A percentile compares a stretch with the other conserved stretches of the same genome.
phyloP scores from a whole-genome alignment of 2,113 vertebrate species.

The Pteropus alecto region DNA sequence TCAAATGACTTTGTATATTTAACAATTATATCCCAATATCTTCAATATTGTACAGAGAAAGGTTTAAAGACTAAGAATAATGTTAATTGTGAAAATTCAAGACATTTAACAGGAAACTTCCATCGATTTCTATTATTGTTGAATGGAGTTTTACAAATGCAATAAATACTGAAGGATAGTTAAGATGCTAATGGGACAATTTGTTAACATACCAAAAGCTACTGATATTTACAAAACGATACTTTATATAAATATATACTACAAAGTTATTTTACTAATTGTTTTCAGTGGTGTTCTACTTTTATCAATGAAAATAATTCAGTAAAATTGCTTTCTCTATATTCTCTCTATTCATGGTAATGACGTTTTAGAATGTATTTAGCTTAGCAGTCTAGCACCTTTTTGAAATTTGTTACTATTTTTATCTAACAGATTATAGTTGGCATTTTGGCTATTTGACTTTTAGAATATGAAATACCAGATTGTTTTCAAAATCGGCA shows the following conservation, averaged over 20 bases:
- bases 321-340: neutral
- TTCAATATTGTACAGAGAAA: neutral
- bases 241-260: neutral
- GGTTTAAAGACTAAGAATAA: neutral
- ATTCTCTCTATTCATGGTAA: neutral
- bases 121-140: neutral
- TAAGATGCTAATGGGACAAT: neutral
- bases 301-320: conserved; percentile 11
- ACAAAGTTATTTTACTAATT: neutral
- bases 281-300: neutral
- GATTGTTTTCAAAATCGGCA: neutral
- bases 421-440: neutral
- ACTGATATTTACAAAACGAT: neutral
- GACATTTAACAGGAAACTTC: neutral
- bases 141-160: neutral
- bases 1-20: neutral
- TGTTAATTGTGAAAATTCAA: neutral
- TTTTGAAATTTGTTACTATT: neutral
- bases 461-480: neutral
- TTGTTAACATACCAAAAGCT: neutral
- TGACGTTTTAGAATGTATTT: neutral
- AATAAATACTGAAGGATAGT: neutral
- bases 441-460: neutral
- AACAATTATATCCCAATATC: neutral
- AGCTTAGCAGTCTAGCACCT: neutral